phyloP scores from a whole-genome alignment of 2,113 vertebrate species.

The Sceloporus undulatus region DNA sequence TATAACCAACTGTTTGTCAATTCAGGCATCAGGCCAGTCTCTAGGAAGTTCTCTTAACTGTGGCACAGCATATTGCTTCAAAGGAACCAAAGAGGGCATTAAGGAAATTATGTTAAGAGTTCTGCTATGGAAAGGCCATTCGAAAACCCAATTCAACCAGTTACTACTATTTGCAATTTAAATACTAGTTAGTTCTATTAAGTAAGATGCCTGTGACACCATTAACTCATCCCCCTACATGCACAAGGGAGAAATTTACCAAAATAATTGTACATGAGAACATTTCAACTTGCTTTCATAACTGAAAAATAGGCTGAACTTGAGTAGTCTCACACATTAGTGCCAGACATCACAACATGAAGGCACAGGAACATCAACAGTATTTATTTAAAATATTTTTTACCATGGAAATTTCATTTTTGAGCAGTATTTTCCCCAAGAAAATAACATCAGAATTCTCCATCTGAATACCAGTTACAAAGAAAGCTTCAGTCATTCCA shows the following conservation, averaged over 20 bases:
- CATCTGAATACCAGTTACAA: conserved; percentile 74
- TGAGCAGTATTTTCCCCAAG: conserved; percentile 72
- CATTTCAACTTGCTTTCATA: not conserved
- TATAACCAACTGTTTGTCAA: not conserved
- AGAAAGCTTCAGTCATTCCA: conserved; percentile 76
- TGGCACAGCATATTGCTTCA: conserved; percentile 12
- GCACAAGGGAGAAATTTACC: conserved; percentile 7
- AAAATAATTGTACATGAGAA: conserved; percentile 14
- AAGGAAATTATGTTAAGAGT: conserved; percentile 7
- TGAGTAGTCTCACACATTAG: conserved; percentile 25
- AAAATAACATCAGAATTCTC: conserved; percentile 79
- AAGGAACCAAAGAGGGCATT: conserved; percentile 11
- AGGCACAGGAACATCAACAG: conserved; percentile 73
- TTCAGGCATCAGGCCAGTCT: not conserved
- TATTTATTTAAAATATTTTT: conserved; percentile 83
- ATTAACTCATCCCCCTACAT: not conserved
- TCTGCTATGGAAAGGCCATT: not conserved
- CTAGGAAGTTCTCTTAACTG: not conserved
- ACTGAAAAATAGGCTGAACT: not conserved
- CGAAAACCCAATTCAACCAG: conserved; percentile 9
- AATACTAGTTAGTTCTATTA: conserved; percentile 14
- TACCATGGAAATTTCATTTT: conserved; percentile 60
- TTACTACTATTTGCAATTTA: conserved; percentile 14
- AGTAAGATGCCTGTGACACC: conserved; percentile 21
- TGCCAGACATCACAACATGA: conserved; percentile 73